Evolutionary conservation across 1,140 invertebrate species (phyloP).

Genomic region (Daktulosphaira vitifoliae): DNA sequence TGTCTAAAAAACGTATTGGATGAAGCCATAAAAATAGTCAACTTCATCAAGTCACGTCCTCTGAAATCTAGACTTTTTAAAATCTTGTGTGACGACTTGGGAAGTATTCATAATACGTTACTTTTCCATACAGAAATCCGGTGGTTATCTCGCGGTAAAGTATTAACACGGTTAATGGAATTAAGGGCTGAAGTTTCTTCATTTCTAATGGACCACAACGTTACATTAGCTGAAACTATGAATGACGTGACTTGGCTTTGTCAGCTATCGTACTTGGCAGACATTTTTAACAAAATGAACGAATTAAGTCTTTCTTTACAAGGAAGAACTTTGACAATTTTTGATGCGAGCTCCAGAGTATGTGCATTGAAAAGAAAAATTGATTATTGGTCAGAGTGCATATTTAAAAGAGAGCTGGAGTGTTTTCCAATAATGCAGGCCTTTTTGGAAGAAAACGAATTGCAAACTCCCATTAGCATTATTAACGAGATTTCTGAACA

Average conservation of each 20-base stretch:
- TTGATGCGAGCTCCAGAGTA: too few relatives aligned
- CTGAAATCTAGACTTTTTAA: neutral
- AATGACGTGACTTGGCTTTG: neutral
- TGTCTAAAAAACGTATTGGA: neutral
- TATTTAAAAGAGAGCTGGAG: too few relatives aligned
- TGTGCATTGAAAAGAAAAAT: too few relatives aligned
- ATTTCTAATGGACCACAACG: too few relatives aligned
- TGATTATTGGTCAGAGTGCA: too few relatives aligned
- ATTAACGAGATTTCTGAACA: too few relatives aligned
- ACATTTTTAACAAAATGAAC: conserved; percentile 37
- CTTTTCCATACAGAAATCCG: conserved; percentile 1
- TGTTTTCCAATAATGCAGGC: too few relatives aligned
- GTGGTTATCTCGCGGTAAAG: neutral
- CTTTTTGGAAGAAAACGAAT: too few relatives aligned
- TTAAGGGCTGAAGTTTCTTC: neutral
- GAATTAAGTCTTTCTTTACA: conserved; percentile 45
- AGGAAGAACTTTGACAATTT: too few relatives aligned
- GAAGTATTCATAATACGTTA: neutral
- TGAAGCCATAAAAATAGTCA: conserved; percentile 1
- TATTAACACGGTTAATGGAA: neutral
- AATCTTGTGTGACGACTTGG: conserved; percentile 2
- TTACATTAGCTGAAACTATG: neutral
- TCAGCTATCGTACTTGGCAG: neutral
- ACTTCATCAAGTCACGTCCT: conserved; percentile 1
- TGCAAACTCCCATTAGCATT: too few relatives aligned